Conservation (phyloP, 2,888 invertebrate genomes). For the Hypomecis atomaria region DNA sequence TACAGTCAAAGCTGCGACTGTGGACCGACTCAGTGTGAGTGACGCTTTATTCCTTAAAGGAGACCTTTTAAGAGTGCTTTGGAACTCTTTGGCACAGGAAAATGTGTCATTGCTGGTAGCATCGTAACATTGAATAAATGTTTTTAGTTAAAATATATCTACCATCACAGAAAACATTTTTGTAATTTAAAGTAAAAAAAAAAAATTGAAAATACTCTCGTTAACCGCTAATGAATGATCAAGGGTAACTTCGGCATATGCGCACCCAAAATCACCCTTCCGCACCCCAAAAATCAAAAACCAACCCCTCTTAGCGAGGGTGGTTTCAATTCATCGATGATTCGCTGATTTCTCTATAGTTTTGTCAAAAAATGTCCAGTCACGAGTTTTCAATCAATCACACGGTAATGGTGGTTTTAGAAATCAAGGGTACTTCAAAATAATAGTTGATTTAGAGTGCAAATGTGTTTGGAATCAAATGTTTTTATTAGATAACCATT, state of each 20-base stretch:
- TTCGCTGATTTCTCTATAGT: constrained; percentile 42
- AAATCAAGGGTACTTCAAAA: constrained; percentile 36
- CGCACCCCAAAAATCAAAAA: constrained; percentile 35
- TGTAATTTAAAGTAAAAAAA: too few relatives aligned
- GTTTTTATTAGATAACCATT: constrained; percentile 13
- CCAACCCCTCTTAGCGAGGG: constrained; percentile 39
- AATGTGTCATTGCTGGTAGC: too few relatives aligned
- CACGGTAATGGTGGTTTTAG: constrained; percentile 32
- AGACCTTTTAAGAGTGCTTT: too few relatives aligned
- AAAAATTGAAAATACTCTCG: too few relatives aligned
- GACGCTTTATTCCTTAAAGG: too few relatives aligned
- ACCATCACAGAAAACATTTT: too few relatives aligned
- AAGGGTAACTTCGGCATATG: constrained; percentile 40
- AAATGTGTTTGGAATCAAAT: constrained; percentile 15
- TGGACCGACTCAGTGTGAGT: too few relatives aligned
- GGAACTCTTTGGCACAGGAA: too few relatives aligned
- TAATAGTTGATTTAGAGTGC: constrained; percentile 24
- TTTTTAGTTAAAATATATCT: too few relatives aligned
- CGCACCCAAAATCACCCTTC: constrained; percentile 37
- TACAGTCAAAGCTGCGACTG: too few relatives aligned
- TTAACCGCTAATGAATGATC: constrained; percentile 36
- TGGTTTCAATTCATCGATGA: constrained; percentile 37
- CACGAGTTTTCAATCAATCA: constrained; percentile 45
- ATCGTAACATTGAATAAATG: too few relatives aligned
- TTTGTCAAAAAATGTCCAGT: constrained; percentile 43